A percentile compares a stretch with the other conserved stretches of the same genome.
These are phyloP conservation scores for Galaxea fascicularis DNA, from an alignment of 92 coral and sea anemone genomes.

Conservation along the genomic window DNA sequence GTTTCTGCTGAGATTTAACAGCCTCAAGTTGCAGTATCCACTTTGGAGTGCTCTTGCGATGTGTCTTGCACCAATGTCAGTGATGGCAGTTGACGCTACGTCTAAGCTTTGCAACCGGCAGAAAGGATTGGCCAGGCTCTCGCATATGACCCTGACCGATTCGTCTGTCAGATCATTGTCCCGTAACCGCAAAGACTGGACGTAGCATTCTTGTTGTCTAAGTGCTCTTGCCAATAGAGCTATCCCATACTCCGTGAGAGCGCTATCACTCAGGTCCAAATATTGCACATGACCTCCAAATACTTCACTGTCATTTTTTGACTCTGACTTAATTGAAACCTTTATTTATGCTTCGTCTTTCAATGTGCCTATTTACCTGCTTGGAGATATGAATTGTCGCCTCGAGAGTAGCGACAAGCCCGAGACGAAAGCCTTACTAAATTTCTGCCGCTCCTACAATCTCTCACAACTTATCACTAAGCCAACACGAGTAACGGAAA, in stretches of 20 bases:
- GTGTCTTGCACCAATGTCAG: neutral
- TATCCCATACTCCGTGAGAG: neutral
- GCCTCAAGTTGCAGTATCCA: neutral
- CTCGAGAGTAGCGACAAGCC: no score
- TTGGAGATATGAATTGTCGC: no score
- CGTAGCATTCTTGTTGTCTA: neutral
- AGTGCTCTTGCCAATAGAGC: neutral
- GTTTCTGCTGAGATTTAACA: neutral
- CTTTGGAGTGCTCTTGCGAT: constrained; percentile 2
- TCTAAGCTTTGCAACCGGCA: neutral
- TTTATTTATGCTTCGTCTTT: no score
- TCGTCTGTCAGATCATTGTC: neutral
- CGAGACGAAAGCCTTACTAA: no score
- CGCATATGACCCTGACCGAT: neutral
- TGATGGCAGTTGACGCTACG: neutral
- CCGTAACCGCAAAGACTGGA: neutral
- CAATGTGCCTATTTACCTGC: no score
- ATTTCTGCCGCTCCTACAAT: no score
- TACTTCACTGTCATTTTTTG: no score
- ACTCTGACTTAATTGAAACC: no score
- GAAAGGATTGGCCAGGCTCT: neutral
- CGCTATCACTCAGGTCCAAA: neutral
- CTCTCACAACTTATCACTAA: no score
- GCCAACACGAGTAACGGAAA: no score
- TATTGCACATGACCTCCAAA: constrained; percentile 2